Conservation (phyloP, 2,888 invertebrate species). For the Cephus pulcher region DNA sequence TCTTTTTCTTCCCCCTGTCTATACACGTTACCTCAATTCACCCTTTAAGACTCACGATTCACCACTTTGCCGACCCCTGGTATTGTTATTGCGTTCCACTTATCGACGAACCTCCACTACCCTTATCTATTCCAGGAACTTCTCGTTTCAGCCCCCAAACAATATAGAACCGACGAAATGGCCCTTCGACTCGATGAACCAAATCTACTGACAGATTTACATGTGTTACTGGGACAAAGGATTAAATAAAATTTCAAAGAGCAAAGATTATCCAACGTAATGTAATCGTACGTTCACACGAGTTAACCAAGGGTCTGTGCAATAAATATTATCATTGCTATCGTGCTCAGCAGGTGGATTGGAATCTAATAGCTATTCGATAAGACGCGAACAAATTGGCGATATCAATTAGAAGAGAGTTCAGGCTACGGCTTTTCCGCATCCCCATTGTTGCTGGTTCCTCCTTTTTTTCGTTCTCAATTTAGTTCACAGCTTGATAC, state of each 20-base stretch:
- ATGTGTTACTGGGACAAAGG: background rate
- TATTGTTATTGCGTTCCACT: background rate
- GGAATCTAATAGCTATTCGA: background rate
- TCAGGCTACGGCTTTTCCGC: background rate
- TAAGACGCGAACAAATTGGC: background rate
- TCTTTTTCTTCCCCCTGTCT: background rate
- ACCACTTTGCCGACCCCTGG: background rate
- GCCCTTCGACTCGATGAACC: background rate
- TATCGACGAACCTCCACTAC: background rate
- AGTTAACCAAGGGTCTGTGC: background rate
- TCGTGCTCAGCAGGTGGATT: background rate
- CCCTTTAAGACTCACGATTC: background rate
- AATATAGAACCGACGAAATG: background rate
- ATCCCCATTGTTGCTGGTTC: background rate
- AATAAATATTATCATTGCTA: background rate
- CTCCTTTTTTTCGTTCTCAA: background rate
- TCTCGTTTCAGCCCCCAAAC: background rate
- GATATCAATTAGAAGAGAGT: background rate
- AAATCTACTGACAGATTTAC: background rate
- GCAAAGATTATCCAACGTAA: background rate
- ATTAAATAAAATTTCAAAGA: background rate
- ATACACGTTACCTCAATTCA: background rate
- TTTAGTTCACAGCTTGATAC: constrained; percentile 2
- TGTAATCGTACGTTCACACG: background rate
- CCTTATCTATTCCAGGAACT: background rate